Evolutionary conservation across 1,140 invertebrate species (phyloP), one percentile per base, ranked within the genome.

Genomic region (Ceratina australensis): DNA sequence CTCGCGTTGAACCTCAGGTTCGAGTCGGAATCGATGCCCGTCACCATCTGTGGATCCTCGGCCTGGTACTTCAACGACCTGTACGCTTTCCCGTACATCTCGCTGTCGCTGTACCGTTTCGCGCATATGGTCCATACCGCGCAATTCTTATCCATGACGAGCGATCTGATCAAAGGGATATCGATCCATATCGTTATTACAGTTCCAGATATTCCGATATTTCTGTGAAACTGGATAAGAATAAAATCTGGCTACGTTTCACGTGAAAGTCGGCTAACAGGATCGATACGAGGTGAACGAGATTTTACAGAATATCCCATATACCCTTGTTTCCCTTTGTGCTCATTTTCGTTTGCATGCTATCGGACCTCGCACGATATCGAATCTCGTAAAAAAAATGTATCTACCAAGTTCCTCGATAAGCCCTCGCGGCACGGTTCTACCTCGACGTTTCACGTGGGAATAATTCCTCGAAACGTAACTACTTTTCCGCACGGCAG

Each of bases 61-160:
- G 8, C 2, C n/a, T n/a, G n/a, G n/a, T 12, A 52, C 13, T n/a
- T 64, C 20, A 64, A 18, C 1, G 59, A 47, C 28, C 24, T 68
- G 2, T 76, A 64, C 16, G 12, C 12, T 49, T 71, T 61, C 15
- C 52, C 73, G 28, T 69, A 84, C 49, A 82, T 64, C 7, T 79
- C 80, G 18, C 76, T 79, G 66, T 84, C 82, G 28, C 82, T 82
- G 47, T 56, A 56, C 4, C 75, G 52, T 42, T 71, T 61, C 24
- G 26, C 56, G 13, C 72, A 72, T 2, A 71, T 56, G 15, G 28
- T 60, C 72, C 60, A 77, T 24, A 68, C 18, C 57, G 18, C 49
- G 33, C 56, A 50, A 0, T 49, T 50, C 12, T 72, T 47, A 13
- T 56, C 8, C 33, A 42, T 42, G 20, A 66, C n/a, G 3, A 49